These are phyloP conservation scores for Morus bassanus DNA, from an alignment of 2,797 vertebrate species.

Conservation along the genomic window DNA sequence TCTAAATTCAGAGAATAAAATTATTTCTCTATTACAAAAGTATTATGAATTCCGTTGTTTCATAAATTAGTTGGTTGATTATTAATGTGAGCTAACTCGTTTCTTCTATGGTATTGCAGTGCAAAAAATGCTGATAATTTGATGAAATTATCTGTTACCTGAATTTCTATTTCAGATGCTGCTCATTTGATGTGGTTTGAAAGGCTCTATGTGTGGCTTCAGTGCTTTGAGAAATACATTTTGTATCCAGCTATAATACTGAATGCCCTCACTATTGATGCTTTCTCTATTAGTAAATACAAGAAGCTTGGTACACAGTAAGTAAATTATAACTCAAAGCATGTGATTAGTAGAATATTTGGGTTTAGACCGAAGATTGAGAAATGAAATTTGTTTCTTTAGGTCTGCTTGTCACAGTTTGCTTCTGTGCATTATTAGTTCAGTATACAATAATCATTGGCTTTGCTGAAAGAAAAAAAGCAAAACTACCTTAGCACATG, in stretches of 20 bases:
- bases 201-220: conserved; percentile 93
- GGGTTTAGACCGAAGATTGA: background rate
- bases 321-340: conserved; percentile 71
- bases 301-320: conserved; percentile 94
- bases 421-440: background rate
- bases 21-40: background rate
- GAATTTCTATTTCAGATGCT: conserved; percentile 82
- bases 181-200: conserved; percentile 98
- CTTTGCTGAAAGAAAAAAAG: background rate
- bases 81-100: background rate
- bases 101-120: background rate
- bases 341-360: background rate
- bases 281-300: conserved; percentile 92
- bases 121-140: background rate
- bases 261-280: conserved; percentile 93
- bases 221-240: conserved; percentile 95
- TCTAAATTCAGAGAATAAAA: background rate
- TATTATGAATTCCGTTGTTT: background rate
- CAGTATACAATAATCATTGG: background rate
- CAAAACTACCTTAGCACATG: background rate
- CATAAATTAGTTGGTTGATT: background rate
- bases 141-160: background rate
- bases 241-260: conserved; percentile 94
- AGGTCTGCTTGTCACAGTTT: background rate
- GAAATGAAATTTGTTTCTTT: background rate